phyloP scores from a whole-genome alignment of 2,797 vertebrate genomes.

The Apodemus agrarius region DNA sequence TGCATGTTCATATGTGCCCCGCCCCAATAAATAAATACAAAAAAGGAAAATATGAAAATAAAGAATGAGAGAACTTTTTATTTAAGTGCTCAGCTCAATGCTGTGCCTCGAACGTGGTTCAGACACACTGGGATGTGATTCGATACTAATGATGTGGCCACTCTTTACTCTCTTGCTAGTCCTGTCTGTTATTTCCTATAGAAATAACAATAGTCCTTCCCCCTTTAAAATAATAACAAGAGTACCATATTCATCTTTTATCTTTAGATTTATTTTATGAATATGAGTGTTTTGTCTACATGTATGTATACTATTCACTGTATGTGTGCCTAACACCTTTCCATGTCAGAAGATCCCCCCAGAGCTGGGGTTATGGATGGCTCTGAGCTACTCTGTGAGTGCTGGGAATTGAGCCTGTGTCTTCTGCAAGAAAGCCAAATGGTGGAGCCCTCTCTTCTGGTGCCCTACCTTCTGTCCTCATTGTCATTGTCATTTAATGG shows the following conservation, averaged over 20 bases:
- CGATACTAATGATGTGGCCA: not conserved
- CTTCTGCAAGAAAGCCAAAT: not conserved
- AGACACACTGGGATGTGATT: not conserved
- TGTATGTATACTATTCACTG: no score
- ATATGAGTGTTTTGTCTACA: not conserved
- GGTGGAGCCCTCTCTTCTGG: not conserved
- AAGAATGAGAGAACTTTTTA: not conserved
- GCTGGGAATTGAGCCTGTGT: not conserved
- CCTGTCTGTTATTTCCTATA: not conserved
- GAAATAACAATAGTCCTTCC: not conserved
- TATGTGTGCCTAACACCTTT: not conserved
- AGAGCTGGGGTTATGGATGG: no score
- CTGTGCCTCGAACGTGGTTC: not conserved
- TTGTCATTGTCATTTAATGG: not conserved
- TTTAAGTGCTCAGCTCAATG: not conserved
- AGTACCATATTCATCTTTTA: not conserved
- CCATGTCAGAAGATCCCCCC: not conserved
- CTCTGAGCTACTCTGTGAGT: not conserved
- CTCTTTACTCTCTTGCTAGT: not conserved
- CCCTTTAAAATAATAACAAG: not conserved
- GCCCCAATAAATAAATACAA: not conserved
- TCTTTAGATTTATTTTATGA: not conserved
- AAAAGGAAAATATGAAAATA: not conserved
- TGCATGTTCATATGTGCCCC: no score
- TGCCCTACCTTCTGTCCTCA: not conserved